Conservation (phyloP, 2,113 vertebrate genomes). For the Hiodon tergisus region DNA sequence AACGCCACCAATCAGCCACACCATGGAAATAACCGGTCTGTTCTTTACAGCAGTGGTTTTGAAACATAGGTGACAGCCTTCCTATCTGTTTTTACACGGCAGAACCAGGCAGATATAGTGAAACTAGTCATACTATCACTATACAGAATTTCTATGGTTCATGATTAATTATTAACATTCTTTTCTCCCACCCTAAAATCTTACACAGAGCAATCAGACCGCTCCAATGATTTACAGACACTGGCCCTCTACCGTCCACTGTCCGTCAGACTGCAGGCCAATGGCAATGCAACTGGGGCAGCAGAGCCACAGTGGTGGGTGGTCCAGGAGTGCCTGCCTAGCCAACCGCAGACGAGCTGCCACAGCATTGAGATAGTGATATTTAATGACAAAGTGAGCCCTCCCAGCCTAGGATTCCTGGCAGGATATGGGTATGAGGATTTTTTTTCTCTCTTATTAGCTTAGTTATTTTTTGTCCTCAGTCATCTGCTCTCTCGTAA, state of each 20-base stretch:
- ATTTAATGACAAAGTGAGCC: conserved; percentile 74
- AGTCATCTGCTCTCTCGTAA: too few relatives aligned
- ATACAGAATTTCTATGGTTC: too few relatives aligned
- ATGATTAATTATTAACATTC: neutral
- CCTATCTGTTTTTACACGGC: too few relatives aligned
- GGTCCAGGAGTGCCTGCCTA: conserved; percentile 60
- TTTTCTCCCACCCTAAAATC: conserved; percentile 1
- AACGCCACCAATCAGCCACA: too few relatives aligned
- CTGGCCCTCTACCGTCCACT: conserved; percentile 66
- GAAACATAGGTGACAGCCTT: too few relatives aligned
- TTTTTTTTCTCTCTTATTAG: neutral
- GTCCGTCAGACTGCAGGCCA: conserved; percentile 54
- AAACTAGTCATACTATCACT: too few relatives aligned
- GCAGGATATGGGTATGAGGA: conserved; percentile 63
- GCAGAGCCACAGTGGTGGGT: conserved; percentile 62
- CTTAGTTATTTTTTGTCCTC: too few relatives aligned
- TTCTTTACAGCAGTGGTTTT: too few relatives aligned
- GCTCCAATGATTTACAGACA: conserved; percentile 37
- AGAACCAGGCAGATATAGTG: too few relatives aligned
- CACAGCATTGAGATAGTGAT: conserved; percentile 61
- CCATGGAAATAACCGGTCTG: too few relatives aligned
- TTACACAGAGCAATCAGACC: conserved; percentile 42
- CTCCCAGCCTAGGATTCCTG: conserved; percentile 68
- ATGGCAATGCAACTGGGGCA: conserved; percentile 6
- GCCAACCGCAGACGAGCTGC: conserved; percentile 43